Conservation (phyloP, 2,113 vertebrate species). For the Herpetotheres cachinnans region DNA sequence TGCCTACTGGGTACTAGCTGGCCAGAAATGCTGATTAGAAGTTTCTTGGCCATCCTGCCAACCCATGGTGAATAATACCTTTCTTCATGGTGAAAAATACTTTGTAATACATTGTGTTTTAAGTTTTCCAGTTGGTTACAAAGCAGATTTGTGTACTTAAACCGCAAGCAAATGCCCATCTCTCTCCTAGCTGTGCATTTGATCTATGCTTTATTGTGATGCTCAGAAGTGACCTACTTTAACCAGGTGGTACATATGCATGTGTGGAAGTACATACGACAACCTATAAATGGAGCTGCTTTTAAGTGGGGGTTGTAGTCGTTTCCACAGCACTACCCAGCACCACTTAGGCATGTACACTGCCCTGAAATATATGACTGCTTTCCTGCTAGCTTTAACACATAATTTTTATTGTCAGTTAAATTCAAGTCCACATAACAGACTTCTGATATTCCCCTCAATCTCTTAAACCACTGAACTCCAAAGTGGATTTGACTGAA, state of each 20-base stretch:
- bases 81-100: neutral
- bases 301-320: neutral
- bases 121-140: neutral
- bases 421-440: neutral
- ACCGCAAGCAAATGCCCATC: neutral
- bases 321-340: neutral
- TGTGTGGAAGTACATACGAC: neutral
- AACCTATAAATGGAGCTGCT: neutral
- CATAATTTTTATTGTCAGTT: neutral
- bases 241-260: neutral
- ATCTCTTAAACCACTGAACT: neutral
- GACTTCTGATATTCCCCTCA: neutral
- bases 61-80: accelerated
- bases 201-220: neutral
- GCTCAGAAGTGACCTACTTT: neutral
- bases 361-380: neutral
- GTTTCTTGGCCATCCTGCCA: neutral
- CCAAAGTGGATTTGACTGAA: neutral
- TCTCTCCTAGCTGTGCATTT: neutral
- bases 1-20: neutral
- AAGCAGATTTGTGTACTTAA: neutral
- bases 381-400: neutral
- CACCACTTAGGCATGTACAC: neutral
- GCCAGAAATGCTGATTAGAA: neutral
- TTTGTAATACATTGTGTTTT: neutral